Evolutionary conservation across 2,113 vertebrate species (phyloP).

Genomic region (Heteronetta atricapilla): DNA sequence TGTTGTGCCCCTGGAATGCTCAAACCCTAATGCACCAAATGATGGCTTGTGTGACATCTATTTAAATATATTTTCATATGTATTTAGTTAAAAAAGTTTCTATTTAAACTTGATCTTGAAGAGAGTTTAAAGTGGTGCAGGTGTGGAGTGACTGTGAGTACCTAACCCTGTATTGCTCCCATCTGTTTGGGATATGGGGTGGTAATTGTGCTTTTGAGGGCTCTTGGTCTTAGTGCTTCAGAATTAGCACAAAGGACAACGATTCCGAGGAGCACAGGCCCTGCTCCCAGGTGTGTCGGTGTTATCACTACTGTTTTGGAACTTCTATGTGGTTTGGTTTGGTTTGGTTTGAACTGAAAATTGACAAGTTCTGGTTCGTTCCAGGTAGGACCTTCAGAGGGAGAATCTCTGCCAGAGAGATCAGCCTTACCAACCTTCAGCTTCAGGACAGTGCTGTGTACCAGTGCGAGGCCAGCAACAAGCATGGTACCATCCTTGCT

Average conservation of each 20-base stretch:
- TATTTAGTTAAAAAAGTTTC: not conserved
- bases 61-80: rapidly evolving
- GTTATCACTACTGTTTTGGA: not conserved
- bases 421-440: constrained; percentile 84
- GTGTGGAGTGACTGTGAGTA: not conserved
- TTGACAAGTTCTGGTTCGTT: not conserved
- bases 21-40: rapidly evolving
- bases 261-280: not conserved
- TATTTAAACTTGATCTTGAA: not conserved
- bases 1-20: rapidly evolving
- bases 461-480: constrained; percentile 92
- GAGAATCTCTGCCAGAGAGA: constrained; percentile 71
- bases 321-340: too few species aligned
- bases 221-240: not conserved
- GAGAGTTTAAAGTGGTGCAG: not conserved
- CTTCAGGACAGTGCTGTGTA: constrained; percentile 88
- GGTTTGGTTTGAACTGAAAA: too few species aligned
- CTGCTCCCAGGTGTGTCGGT: not conserved
- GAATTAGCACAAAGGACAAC: not conserved
- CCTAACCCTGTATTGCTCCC: rapidly evolving
- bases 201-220: rapidly evolving
- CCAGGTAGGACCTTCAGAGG: constrained; percentile 66
- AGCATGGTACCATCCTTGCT: constrained; percentile 87
- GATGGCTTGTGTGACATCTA: not conserved
- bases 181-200: not conserved